Conservation (phyloP, 2,888 invertebrate genomes). For the Athalia rosae region DNA sequence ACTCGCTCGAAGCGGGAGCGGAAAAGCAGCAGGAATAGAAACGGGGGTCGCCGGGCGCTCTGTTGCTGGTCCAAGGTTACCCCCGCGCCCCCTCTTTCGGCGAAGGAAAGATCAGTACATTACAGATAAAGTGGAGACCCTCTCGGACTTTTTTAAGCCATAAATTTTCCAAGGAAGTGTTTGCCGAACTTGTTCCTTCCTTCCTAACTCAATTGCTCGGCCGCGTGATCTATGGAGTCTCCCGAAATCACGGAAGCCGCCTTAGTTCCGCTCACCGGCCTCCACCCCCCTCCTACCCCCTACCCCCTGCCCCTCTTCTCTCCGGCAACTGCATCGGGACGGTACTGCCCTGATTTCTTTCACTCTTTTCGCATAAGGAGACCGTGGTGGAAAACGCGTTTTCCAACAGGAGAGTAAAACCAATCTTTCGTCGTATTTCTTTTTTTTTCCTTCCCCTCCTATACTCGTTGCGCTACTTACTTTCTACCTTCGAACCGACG, state of each 20-base stretch:
- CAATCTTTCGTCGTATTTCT: background rate
- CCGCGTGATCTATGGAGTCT: conserved; percentile 69
- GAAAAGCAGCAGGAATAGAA: conserved; percentile 38
- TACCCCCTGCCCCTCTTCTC: background rate
- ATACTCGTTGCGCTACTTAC: background rate
- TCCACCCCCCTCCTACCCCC: conserved; percentile 39
- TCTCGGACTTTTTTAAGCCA: conserved; percentile 72
- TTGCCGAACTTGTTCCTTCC: conserved; percentile 74
- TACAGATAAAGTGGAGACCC: conserved; percentile 72
- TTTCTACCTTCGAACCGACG: no score
- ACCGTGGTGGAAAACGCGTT: no score
- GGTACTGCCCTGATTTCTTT: no score
- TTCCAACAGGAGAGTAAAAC: no score
- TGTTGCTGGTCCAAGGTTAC: conserved; percentile 58
- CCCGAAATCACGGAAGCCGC: conserved; percentile 62
- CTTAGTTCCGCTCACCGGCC: conserved; percentile 26
- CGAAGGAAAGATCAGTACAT: conserved; percentile 72
- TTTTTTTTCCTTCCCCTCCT: background rate
- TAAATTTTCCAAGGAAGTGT: conserved; percentile 72
- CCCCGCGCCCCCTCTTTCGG: conserved; percentile 15
- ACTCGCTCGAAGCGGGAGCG: conserved; percentile 38
- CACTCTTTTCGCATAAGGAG: no score
- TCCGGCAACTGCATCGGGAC: no score
- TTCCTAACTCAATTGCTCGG: conserved; percentile 73
- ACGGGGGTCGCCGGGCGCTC: conserved; percentile 19